A percentile compares a stretch with the other conserved stretches of the same genome.
phyloP scores from a whole-genome alignment of 2,113 vertebrate genomes.

The Proterorhinus semilunaris region DNA sequence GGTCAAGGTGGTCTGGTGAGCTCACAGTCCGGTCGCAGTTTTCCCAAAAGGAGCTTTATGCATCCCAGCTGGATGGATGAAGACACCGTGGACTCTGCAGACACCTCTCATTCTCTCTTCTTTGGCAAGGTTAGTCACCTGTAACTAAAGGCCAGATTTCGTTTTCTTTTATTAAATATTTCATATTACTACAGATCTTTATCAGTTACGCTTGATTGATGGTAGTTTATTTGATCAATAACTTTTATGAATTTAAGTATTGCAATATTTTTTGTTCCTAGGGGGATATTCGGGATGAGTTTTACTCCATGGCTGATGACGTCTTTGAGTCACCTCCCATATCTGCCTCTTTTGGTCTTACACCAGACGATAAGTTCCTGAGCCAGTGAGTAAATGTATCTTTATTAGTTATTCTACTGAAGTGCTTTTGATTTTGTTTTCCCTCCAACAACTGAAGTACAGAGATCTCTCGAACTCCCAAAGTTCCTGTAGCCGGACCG shows the following conservation, averaged over 20 bases:
- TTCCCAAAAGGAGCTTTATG: conserved; percentile 84
- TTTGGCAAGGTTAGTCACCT: conserved; percentile 86
- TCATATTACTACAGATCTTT: background rate
- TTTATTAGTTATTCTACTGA: background rate
- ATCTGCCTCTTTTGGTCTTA: conserved; percentile 76
- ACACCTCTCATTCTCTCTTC: conserved; percentile 86
- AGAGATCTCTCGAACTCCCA: conserved; percentile 53
- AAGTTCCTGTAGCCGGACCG: background rate
- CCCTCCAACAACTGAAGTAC: conserved; percentile 56
- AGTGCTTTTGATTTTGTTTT: background rate
- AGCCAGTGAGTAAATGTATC: conserved; percentile 76
- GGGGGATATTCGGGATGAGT: conserved; percentile 83
- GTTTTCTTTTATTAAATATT: background rate
- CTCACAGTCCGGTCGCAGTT: conserved; percentile 65
- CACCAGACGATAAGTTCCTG: conserved; percentile 58
- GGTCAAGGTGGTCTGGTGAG: conserved; percentile 83
- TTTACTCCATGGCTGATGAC: conserved; percentile 90
- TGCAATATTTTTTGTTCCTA: conserved; percentile 31
- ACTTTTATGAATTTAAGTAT: too few relatives aligned
- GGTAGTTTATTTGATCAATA: too few relatives aligned
- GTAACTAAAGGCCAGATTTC: background rate
- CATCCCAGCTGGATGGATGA: conserved; percentile 90
- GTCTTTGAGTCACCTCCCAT: conserved; percentile 94
- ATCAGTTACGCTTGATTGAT: too few relatives aligned
- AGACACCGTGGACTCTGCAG: conserved; percentile 83